Evolutionary conservation across 2,888 invertebrate genomes (phyloP).

Genomic region (Mamestra brassicae): DNA sequence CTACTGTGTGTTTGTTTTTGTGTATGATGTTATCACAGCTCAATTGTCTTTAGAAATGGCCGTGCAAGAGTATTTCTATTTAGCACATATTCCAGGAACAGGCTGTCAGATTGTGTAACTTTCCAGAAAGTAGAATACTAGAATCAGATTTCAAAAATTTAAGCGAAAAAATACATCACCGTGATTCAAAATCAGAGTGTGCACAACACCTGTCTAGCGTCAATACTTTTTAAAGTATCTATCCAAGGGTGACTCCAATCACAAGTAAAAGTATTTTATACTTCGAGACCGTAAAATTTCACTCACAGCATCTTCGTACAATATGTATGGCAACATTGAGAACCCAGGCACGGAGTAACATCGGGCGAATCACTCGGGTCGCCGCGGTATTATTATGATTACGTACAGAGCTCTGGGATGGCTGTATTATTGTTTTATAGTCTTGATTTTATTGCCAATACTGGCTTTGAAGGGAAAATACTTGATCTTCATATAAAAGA

Average conservation of each 20-base stretch:
- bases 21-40: neutral
- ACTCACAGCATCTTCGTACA: conserved; percentile 68
- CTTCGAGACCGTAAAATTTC: conserved; percentile 57
- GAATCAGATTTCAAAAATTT: neutral
- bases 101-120: neutral
- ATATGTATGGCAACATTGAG: conserved; percentile 70
- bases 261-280: conserved; percentile 31
- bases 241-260: conserved; percentile 17
- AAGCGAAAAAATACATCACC: neutral
- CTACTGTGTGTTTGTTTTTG: neutral
- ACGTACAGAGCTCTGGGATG: conserved; percentile 64
- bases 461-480: neutral
- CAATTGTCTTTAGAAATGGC: no score
- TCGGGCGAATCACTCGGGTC: conserved; percentile 55
- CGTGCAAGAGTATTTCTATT: no score
- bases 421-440: conserved; percentile 66
- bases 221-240: neutral
- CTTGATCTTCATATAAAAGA: conserved; percentile 15
- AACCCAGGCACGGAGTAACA: conserved; percentile 68
- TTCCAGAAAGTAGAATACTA: neutral
- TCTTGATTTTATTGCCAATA: conserved; percentile 25
- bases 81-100: neutral
- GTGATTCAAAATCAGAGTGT: neutral
- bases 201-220: neutral
- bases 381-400: conserved; percentile 67